Conservation (phyloP, 2,888 invertebrate genomes). For the Sialis fuliginosa region DNA sequence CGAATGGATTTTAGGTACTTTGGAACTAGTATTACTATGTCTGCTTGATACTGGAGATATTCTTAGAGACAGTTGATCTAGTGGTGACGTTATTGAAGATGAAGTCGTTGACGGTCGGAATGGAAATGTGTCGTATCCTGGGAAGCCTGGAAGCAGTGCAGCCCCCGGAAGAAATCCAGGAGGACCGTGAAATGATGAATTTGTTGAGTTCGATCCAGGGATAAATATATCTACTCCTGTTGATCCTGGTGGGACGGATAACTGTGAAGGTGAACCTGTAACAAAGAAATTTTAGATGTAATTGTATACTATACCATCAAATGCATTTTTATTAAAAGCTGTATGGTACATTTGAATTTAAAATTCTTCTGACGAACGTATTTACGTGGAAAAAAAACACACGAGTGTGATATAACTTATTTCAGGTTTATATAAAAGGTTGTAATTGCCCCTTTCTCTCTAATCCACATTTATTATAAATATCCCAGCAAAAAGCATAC, state of each 20-base stretch:
- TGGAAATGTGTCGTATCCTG: conserved; percentile 20
- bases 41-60: conserved; percentile 33
- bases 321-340: no score
- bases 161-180: conserved; percentile 11
- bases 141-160: conserved; percentile 36
- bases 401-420: no score
- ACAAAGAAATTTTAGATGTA: conserved; percentile 9
- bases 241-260: conserved; percentile 18
- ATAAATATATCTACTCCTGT: conserved; percentile 22
- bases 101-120: conserved; percentile 10
- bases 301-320: no score
- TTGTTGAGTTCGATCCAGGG: conserved; percentile 10
- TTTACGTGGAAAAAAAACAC: no score
- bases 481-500: no score
- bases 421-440: no score
- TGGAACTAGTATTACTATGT: conserved; percentile 34
- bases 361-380: no score
- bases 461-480: no score
- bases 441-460: no score
- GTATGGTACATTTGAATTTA: no score
- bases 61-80: conserved; percentile 20
- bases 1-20: conserved; percentile 36
- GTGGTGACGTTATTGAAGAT: conserved; percentile 21
- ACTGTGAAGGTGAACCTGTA: conserved; percentile 27
- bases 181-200: conserved; percentile 10